Evolutionary conservation across 64 coral and sea anemone species (phyloP).

Genomic region (Montipora capricornis): DNA sequence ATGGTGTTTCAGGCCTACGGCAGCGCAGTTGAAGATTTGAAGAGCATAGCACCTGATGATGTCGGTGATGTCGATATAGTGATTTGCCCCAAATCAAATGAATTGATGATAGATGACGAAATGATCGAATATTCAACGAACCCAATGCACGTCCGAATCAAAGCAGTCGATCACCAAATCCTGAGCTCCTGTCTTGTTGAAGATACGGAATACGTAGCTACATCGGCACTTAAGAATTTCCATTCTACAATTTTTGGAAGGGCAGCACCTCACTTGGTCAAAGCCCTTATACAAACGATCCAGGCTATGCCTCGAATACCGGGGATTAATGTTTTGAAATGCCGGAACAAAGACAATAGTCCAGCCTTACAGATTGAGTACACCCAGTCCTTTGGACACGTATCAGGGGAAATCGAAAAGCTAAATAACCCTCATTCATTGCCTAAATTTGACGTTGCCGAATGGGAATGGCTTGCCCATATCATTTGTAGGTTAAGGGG

Average conservation of each 20-base stretch:
- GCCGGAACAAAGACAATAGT: not conserved
- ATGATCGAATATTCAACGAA: constrained; percentile 34
- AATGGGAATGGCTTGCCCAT: constrained; percentile 26
- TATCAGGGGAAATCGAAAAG: too few species aligned
- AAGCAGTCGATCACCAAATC: constrained; percentile 14
- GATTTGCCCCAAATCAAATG: not conserved
- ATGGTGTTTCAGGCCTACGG: not conserved
- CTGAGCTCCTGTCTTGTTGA: constrained; percentile 55
- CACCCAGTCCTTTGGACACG: too few species aligned
- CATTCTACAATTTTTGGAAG: constrained; percentile 53
- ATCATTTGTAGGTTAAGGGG: not conserved
- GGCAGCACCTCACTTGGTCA: not conserved
- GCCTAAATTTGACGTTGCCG: not conserved
- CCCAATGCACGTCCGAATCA: constrained; percentile 52
- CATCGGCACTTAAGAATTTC: constrained; percentile 62
- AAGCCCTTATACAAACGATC: too few species aligned
- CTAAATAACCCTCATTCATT: not conserved
- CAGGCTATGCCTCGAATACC: too few species aligned
- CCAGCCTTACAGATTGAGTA: constrained; percentile 5
- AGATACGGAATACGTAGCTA: constrained; percentile 49
- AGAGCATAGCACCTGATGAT: not conserved
- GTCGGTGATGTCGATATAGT: constrained; percentile 3
- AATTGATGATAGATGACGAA: constrained; percentile 16
- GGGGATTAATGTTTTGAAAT: too few species aligned
- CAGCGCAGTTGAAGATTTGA: constrained; percentile 6